Evolutionary conservation across 1,140 invertebrate species (phyloP).

Genomic region (Paraescarpia echinospica): DNA sequence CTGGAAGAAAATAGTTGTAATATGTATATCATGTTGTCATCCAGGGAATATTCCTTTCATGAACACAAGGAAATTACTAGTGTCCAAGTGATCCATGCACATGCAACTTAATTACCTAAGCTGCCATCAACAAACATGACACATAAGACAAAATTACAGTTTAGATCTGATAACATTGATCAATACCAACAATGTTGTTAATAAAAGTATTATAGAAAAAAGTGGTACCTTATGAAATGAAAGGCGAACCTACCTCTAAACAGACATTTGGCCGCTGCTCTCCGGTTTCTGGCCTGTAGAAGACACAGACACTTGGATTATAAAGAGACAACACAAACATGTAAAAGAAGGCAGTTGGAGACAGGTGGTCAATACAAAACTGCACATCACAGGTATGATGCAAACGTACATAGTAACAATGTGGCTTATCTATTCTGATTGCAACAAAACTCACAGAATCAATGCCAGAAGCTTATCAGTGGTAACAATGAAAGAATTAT

Average conservation of each 20-base stretch:
- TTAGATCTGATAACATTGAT: background rate
- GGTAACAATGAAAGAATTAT: background rate
- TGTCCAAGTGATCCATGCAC: background rate
- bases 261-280: slow-evolving; percentile 34
- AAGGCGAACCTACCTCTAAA: slow-evolving; percentile 43
- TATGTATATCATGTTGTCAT: background rate
- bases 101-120: background rate
- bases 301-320: slow-evolving; percentile 6
- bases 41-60: background rate
- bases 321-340: background rate
- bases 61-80: background rate
- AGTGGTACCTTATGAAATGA: background rate
- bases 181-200: background rate
- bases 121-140: background rate
- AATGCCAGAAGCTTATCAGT: background rate
- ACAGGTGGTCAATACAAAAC: background rate
- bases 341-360: background rate
- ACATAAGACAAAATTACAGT: too few relatives aligned
- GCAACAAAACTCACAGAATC: background rate
- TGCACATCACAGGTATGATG: background rate
- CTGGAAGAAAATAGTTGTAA: slow-evolving; percentile 21
- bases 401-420: background rate
- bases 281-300: slow-evolving; percentile 13
- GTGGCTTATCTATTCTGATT: background rate
- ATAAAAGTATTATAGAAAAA: background rate